Evolutionary conservation across 2,113 vertebrate genomes (phyloP).

Genomic region (Baryphthengus martii): DNA sequence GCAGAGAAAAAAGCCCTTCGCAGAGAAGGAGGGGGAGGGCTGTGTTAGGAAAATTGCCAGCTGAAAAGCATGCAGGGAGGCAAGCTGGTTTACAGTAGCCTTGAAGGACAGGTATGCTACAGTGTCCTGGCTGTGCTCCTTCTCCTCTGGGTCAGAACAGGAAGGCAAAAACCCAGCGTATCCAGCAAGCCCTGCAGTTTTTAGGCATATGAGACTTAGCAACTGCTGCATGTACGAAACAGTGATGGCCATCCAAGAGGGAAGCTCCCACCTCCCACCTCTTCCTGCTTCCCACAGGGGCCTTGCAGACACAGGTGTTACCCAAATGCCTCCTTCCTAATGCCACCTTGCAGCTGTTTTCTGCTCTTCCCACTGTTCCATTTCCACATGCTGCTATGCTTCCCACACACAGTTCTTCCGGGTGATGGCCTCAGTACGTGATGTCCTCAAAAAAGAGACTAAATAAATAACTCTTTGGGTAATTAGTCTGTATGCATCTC

Average conservation of each 20-base stretch:
- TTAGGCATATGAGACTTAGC: background rate
- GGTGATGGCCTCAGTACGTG: fast-evolving
- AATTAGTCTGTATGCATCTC: background rate
- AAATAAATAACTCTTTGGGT: background rate
- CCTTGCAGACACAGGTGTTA: background rate
- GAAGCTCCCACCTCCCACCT: background rate
- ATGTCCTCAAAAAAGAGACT: background rate
- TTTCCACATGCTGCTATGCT: fast-evolving
- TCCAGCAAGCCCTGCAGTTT: background rate
- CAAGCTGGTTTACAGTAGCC: background rate
- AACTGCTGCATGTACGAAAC: background rate
- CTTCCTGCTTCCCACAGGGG: background rate
- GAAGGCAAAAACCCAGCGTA: background rate
- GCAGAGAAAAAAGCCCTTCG: background rate
- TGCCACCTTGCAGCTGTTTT: background rate
- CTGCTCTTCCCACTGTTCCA: background rate
- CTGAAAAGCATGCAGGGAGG: background rate
- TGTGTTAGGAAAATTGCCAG: background rate
- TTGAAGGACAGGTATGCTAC: background rate
- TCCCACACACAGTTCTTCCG: background rate
- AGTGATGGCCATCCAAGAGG: background rate
- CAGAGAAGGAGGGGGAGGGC: background rate
- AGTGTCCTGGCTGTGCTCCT: background rate
- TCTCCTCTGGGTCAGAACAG: background rate
- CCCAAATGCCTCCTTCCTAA: fast-evolving